Base-by-base conservation (phyloP, 2,113 vertebrate genomes). In the Procavia capensis region DNA sequence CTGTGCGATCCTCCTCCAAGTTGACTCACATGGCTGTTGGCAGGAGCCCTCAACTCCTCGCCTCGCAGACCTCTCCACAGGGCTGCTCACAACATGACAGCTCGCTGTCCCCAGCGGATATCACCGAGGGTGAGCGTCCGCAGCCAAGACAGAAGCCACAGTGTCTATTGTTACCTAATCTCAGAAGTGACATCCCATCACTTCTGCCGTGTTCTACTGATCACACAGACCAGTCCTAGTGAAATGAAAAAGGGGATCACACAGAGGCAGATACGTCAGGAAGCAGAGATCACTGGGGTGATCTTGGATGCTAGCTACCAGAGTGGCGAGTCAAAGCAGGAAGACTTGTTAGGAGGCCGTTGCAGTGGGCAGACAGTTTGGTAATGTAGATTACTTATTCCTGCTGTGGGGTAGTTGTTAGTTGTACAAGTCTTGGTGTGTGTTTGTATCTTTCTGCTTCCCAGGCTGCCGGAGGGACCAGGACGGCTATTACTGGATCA, bases 401-500 rank as follows among this genome's bases (percentile, higher is more conserved):
- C 47, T 80, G 19, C 27, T 41, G 1, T 36, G n/a, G 79, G 59
- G 4, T 88, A 59, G 66, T 94, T 76, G 79, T 75, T 90, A 20
- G 41, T 43, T 88, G 50, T 66, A 6, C 22, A 85, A 80, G 79
- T 88, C 59, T 94, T 78, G 72, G 39, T 47, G 29, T 78, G 31
- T 50, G 43, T n/a, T n/a, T n/a, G n/a, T n/a, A 78, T 50, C 75
- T 78, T 50, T 84, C 50, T 76, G 75, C 43, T 91, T 95, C 47
- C 95, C 95, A 99, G 99, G 99, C 96, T 99, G 99, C 97, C 99
- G 98, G 85, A 99, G 99, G 98, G 99, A 99, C 98, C 98, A 99
- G 95, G 99, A 99, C 64, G 99, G 99, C 39, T 99, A 99, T 97
- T 99, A 99, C 95, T 99, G 99, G 99, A 99, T 99, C 97, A 99